phyloP scores from a whole-genome alignment of 2,113 vertebrate species.

The Eubucco bourcierii region DNA sequence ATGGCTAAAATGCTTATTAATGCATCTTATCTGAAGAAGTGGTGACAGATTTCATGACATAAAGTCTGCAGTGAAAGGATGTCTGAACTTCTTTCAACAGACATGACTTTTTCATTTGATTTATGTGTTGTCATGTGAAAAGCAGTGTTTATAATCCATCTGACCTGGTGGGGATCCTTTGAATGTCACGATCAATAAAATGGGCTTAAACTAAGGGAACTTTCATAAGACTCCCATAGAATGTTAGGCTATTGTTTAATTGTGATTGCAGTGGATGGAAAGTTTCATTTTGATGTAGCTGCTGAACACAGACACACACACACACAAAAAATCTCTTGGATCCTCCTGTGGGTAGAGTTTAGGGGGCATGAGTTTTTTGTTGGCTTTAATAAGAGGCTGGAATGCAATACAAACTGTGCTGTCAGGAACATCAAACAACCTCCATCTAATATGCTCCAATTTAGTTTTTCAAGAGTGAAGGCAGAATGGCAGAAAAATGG shows the following conservation, averaged over 20 bases:
- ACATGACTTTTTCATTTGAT: not conserved
- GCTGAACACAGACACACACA: not conserved
- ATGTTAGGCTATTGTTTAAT: not conserved
- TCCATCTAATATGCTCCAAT: not conserved
- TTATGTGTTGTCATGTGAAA: not conserved
- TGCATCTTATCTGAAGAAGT: not conserved
- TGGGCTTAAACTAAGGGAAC: not conserved
- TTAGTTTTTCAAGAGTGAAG: not conserved
- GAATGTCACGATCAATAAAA: conserved; percentile 6
- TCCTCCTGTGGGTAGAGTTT: not conserved
- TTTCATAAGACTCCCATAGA: not conserved
- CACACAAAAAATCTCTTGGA: not conserved
- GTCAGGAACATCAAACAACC: not conserved
- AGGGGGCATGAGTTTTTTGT: not conserved
- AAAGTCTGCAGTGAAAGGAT: not conserved
- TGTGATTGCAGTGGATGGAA: not conserved
- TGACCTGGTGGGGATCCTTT: not conserved
- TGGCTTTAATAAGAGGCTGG: not conserved
- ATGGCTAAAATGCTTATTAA: not conserved
- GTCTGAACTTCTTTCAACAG: not conserved
- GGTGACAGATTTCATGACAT: not conserved
- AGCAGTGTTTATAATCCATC: not conserved
- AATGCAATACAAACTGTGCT: not conserved
- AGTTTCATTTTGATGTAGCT: not conserved
- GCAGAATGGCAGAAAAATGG: not conserved